phyloP scores from a whole-genome alignment of 2,113 vertebrate species.

The Elephas maximus region DNA sequence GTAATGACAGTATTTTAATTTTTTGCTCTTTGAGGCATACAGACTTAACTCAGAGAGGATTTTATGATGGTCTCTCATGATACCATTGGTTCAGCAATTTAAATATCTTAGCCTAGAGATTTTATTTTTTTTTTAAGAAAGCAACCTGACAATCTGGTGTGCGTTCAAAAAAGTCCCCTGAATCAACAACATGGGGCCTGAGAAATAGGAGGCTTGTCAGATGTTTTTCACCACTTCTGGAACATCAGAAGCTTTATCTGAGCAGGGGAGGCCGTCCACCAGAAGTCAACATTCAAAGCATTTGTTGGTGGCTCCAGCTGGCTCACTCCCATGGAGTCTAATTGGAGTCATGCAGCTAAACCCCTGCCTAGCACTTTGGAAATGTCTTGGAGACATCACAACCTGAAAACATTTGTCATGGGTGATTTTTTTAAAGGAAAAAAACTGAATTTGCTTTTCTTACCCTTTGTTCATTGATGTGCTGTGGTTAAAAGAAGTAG shows the following conservation, averaged over 20 bases:
- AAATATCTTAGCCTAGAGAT: constrained; percentile 75
- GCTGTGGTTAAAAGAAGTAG: constrained; percentile 23
- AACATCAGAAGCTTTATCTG: neutral
- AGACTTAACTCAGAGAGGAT: constrained; percentile 75
- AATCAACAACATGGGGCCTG: neutral
- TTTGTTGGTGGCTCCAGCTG: neutral
- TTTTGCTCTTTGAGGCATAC: constrained; percentile 85
- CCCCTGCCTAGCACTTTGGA: neutral
- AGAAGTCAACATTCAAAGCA: neutral
- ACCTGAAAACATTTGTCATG: neutral
- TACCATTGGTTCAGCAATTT: constrained; percentile 73
- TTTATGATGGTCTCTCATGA: constrained; percentile 80
- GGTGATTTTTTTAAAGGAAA: neutral
- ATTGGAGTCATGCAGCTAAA: neutral
- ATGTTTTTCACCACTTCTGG: neutral
- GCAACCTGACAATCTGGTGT: constrained; percentile 50
- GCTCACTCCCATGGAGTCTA: neutral
- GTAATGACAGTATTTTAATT: constrained; percentile 84
- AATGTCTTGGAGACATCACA: neutral
- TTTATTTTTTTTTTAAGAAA: constrained; percentile 36
- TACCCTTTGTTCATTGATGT: neutral
- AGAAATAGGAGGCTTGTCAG: neutral
- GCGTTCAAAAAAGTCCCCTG: constrained; percentile 37
- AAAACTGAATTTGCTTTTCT: neutral
- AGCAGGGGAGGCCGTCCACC: neutral